Evolutionary conservation across 2,888 invertebrate genomes (phyloP), one percentile per base, ranked within the genome.

Genomic region (Hypena proboscidalis): DNA sequence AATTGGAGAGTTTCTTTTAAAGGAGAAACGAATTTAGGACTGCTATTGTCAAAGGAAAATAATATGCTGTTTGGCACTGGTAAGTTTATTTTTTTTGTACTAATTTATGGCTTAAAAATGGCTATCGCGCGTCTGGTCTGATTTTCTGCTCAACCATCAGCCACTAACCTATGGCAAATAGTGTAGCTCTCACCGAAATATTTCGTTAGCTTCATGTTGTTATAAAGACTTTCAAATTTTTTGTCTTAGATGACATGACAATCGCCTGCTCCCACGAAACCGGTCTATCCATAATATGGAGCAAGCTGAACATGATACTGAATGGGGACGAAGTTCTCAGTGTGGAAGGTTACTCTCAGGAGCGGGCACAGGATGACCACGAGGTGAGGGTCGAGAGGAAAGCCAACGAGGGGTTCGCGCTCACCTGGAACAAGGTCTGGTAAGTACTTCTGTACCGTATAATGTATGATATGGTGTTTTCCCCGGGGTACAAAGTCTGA

Each of bases 361-460:
- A 93, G 57, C 92, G 93, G 5, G 84, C 94, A 5, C 68, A 80
- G 0, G 94, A 94, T 38, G 93, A 93, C 64, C 92, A 92, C 13
- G 93, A 94, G 44, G 90, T 97, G 5, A 91, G 93, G 51, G 86
- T 93, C 2, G 97, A 97, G 79, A 91, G 97, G 53, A 92, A 92
- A 29, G 95, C 95, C 59, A 95, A 94, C 50, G 96, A 96, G 46
- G 93, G 93, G 4, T 96, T 97, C 69, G 74, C 90, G 34, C 74
- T 95, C 20, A 86, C 91, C 0, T 94, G 95, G 91, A 97, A 97
- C 70, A 93, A 93, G 71, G 93, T 94, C 20, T 95, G 95, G 96
- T 93, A 35, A 72, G 83, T 74, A 3, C 0, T 3, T 4, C n/a
- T n/a, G n/a, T n/a, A n/a, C n/a, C n/a, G 17, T 1, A 17, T 30